Evolutionary conservation across 2,888 invertebrate genomes (phyloP), one percentile per base, ranked within the genome.

Genomic region (Calliopum simillimum): DNA sequence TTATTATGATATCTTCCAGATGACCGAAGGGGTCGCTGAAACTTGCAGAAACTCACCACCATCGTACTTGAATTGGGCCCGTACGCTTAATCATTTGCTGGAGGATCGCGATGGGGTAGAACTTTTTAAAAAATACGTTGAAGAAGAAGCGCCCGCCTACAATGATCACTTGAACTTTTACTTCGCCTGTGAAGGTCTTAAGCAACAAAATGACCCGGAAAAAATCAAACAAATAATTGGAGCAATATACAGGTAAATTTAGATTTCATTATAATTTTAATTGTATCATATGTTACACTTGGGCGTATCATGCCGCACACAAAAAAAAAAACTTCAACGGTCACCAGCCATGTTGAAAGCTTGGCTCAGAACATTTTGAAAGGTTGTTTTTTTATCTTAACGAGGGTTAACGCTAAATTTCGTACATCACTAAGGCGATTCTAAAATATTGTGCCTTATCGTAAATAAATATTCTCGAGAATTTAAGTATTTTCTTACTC

Each of bases 141-240:
- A 91, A 84, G 91, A 92, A 79, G 94, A 95, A 85, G 93, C 93
- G 80, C 91, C 90, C 75, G 89, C 91, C 82, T 92, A 93, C 87
- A 91, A 92, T 78, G 93, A 94, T 87, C 90, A 94, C 68, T 90
- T 96, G 81, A 92, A 94, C 87, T 98, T 98, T 88, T 97, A 95
- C 92, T 97, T 97, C 88, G 97, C 97, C 65, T 95, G 95, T 87
- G 93, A 95, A 85, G 94, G 95, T 68, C 90, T 95, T 79, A 92
- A 93, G 79, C 93, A 93, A 85, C 92, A 94, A 86, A 86, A 87
- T 77, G 92, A 93, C 85, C 91, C 91, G 1, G 93, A 93, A 82
- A 89, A 89, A 80, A 89, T 91, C 68, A 89, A 89, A 78, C 91
- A 91, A 83, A 90, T 96, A 84, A 93, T 96, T 82, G 94, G 93